Conservation (phyloP, 2,113 vertebrate species). For the Hystrix brachyura region DNA sequence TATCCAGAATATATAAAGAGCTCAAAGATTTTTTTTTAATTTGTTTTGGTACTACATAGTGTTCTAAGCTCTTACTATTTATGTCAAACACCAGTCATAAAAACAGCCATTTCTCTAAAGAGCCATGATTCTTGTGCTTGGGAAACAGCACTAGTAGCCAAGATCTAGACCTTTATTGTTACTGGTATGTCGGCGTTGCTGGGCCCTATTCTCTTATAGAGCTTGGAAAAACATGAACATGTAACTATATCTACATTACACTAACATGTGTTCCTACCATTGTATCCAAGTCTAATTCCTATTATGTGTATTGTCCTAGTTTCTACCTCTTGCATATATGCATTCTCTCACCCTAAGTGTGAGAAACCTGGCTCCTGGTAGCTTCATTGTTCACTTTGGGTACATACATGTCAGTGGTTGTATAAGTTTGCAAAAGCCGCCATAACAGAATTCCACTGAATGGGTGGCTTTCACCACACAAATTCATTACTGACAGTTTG, state of each 20-base stretch:
- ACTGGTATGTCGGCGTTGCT: not conserved
- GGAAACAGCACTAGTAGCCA: not conserved
- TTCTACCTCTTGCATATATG: not conserved
- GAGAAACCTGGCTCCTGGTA: not conserved
- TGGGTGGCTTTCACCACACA: not conserved
- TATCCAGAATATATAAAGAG: too few species aligned
- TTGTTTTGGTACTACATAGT: not conserved
- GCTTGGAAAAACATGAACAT: not conserved
- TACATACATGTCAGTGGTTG: not conserved
- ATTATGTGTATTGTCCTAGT: not conserved
- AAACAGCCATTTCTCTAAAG: not conserved
- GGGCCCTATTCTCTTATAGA: not conserved
- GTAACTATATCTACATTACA: not conserved
- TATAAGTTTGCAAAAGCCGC: not conserved
- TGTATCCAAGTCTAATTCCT: not conserved
- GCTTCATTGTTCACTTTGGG: not conserved
- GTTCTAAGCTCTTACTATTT: not conserved
- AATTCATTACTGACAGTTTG: not conserved
- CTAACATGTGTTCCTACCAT: too few species aligned
- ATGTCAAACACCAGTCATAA: not conserved
- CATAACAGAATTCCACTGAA: not conserved
- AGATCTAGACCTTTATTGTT: not conserved
- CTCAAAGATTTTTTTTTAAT: too few species aligned
- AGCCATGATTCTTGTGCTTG: not conserved
- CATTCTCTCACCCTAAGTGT: not conserved